phyloP scores from a whole-genome alignment of 2,888 invertebrate species.

The Teleiodes luculella region DNA sequence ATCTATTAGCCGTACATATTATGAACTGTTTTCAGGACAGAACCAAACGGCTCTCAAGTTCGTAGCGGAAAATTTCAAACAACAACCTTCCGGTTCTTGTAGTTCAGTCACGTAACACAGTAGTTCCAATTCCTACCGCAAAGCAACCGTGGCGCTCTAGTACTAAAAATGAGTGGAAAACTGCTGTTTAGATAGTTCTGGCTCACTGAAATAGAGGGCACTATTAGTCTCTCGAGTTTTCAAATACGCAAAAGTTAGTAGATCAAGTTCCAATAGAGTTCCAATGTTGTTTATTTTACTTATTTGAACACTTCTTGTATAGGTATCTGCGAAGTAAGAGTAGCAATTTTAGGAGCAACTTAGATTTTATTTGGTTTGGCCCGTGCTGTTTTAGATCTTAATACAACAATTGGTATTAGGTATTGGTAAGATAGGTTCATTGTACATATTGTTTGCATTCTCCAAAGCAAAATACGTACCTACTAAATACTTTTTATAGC shows the following conservation, averaged over 20 bases:
- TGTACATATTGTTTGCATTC: no score
- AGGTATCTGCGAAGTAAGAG: no score
- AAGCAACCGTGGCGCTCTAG: not conserved
- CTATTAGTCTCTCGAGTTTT: not conserved
- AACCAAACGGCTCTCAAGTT: not conserved
- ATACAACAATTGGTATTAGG: no score
- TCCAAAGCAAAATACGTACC: no score
- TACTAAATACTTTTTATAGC: no score
- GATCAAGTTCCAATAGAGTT: not conserved
- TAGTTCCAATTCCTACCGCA: not conserved
- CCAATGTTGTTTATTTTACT: not conserved
- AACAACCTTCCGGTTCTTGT: not conserved
- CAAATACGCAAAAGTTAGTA: not conserved
- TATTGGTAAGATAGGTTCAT: no score
- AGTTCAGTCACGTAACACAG: not conserved
- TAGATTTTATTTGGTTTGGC: no score
- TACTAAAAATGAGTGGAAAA: no score
- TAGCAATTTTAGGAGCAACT: no score
- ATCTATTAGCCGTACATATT: not conserved
- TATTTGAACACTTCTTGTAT: no score
- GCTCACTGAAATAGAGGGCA: not conserved
- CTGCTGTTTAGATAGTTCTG: not conserved
- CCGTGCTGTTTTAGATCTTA: no score
- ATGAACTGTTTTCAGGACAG: not conserved
- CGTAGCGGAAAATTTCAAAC: no score